Percentiles rank a stretch among this genome's conserved stretches.
Evolutionary conservation across 2,797 vertebrate genomes (phyloP).

Genomic region (Artibeus lituratus): DNA sequence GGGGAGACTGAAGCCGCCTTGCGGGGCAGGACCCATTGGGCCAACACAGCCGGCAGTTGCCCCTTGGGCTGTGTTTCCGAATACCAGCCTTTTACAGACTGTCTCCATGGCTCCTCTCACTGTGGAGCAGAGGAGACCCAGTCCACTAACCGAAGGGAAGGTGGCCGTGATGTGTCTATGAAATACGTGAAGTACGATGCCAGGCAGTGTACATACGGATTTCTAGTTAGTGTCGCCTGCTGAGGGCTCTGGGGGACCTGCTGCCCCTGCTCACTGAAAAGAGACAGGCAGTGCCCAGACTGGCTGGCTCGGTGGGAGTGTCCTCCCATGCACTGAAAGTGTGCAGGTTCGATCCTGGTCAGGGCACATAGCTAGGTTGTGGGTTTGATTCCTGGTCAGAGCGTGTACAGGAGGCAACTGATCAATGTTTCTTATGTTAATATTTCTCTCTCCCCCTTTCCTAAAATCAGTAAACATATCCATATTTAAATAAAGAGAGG

Average conservation of each 20-base stretch:
- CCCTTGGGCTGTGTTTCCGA: not conserved
- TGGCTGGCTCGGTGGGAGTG: not conserved
- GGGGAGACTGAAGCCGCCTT: not conserved
- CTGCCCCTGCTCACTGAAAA: not conserved
- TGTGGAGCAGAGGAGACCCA: not conserved
- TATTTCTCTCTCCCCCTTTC: not conserved
- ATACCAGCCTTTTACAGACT: not conserved
- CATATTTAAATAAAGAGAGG: not conserved
- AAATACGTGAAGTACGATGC: not conserved
- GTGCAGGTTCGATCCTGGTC: no score
- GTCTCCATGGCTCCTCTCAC: not conserved
- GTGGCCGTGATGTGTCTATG: not conserved
- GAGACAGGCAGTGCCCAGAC: not conserved
- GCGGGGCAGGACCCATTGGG: not conserved
- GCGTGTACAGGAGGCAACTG: no score
- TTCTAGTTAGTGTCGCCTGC: not conserved
- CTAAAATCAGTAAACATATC: not conserved
- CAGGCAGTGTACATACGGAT: fast-evolving
- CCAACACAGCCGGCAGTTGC: not conserved
- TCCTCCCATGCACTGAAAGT: not conserved
- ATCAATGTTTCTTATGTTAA: no score
- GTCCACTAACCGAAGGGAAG: not conserved
- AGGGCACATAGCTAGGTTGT: no score
- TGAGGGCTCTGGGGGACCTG: not conserved
- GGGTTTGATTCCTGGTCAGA: not conserved